Evolutionary conservation across 2,888 invertebrate species (phyloP).

Genomic region (Mimumesa dahlbomi): DNA sequence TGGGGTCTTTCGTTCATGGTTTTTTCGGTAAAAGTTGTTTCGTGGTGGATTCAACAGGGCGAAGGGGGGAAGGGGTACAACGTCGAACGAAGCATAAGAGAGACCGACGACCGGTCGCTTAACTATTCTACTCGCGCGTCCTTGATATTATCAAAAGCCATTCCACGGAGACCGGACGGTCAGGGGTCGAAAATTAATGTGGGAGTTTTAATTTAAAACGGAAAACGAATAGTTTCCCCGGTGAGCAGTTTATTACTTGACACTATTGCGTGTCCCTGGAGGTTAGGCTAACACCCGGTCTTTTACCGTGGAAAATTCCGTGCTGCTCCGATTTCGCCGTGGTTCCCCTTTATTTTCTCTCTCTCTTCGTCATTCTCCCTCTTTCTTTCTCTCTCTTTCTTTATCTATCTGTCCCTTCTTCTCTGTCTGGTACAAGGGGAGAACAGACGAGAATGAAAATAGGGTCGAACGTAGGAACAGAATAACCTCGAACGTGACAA

Average conservation of each 20-base stretch:
- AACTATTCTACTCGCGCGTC: constrained; percentile 55
- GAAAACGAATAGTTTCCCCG: constrained; percentile 33
- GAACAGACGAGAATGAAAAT: too few species aligned
- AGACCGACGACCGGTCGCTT: constrained; percentile 14
- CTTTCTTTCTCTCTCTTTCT: constrained; percentile 3
- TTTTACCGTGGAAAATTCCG: constrained; percentile 21
- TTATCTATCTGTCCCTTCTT: not conserved
- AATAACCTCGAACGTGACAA: constrained; percentile 20
- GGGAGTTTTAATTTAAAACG: constrained; percentile 62
- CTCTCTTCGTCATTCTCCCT: constrained; percentile 4
- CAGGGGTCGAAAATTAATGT: constrained; percentile 62
- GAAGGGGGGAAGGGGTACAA: too few species aligned
- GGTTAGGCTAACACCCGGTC: constrained; percentile 14
- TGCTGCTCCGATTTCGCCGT: constrained; percentile 17
- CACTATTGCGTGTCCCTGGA: constrained; percentile 1
- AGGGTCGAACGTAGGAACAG: constrained; percentile 1
- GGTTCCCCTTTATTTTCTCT: not conserved
- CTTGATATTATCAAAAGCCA: constrained; percentile 60
- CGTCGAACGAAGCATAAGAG: not conserved
- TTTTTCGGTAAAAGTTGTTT: too few species aligned
- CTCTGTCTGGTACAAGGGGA: not conserved
- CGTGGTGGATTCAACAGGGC: too few species aligned
- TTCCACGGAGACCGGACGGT: constrained; percentile 15
- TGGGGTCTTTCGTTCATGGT: too few species aligned
- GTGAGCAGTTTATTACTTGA: constrained; percentile 40